Conservation (phyloP, 2,888 invertebrate species). For the Epistrophe eligans region DNA sequence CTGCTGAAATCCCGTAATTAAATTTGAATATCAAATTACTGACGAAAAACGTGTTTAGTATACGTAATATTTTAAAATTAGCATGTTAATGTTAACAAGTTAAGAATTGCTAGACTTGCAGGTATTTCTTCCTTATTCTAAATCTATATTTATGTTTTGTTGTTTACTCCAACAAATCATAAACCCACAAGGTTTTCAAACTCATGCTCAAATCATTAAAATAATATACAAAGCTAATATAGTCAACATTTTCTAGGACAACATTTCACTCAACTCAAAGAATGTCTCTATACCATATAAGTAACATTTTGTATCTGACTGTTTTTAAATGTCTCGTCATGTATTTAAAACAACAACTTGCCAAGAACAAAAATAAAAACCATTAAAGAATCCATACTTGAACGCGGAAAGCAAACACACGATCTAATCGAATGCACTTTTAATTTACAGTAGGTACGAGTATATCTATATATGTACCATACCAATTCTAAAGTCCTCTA, state of each 20-base stretch:
- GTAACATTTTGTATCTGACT: constrained; percentile 4
- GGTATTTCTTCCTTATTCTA: constrained; percentile 11
- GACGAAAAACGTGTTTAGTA: not conserved
- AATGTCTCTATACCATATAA: constrained; percentile 26
- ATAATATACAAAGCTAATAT: constrained; percentile 6
- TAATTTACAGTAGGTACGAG: constrained; percentile 34
- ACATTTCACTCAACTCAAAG: constrained; percentile 44
- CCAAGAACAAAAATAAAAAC: constrained; percentile 31
- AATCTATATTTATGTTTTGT: not conserved
- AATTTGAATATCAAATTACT: not conserved
- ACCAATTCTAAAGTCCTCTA: not conserved
- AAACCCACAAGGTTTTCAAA: not conserved
- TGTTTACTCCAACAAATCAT: not conserved
- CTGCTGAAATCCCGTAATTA: not conserved
- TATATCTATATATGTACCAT: not conserved
- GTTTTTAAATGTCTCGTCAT: constrained; percentile 8
- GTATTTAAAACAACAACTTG: constrained; percentile 34
- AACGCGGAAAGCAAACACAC: constrained; percentile 47
- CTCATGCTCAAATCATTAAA: not conserved
- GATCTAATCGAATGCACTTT: constrained; percentile 58
- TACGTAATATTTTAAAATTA: not conserved
- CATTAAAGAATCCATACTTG: constrained; percentile 24
- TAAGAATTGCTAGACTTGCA: not conserved
- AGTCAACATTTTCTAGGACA: constrained; percentile 40
- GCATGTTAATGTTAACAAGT: not conserved